phyloP scores from a whole-genome alignment of 2,888 invertebrate genomes.

The Drosophila percnosoma region DNA sequence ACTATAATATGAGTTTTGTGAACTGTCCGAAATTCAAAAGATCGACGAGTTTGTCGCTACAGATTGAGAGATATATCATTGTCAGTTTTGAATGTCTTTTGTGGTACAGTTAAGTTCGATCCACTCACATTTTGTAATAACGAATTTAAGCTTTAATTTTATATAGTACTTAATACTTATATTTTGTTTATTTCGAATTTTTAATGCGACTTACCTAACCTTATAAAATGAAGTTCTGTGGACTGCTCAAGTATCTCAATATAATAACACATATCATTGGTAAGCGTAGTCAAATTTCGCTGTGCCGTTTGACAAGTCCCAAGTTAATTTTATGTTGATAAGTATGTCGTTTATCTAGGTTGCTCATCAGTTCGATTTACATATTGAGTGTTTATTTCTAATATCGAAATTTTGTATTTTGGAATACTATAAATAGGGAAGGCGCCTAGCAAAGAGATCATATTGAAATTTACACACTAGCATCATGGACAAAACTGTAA shows the following conservation, averaged over 20 bases:
- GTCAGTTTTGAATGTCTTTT: not conserved
- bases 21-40: not conserved
- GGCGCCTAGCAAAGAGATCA: conserved; percentile 29
- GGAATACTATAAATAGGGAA: conserved; percentile 58
- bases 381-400: conserved; percentile 45
- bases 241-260: not conserved
- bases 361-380: conserved; percentile 58
- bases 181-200: too few species aligned
- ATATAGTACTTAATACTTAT: too few species aligned
- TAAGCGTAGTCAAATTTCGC: conserved; percentile 32
- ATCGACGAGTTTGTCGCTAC: not conserved
- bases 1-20: not conserved
- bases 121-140: not conserved
- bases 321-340: conserved; percentile 29
- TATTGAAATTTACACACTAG: conserved; percentile 30
- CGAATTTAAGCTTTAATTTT: not conserved
- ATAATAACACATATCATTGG: not conserved
- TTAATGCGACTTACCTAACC: not conserved
- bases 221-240: not conserved
- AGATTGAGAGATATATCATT: not conserved
- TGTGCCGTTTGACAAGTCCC: not conserved
- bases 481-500: conserved; percentile 73
- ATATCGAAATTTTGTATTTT: conserved; percentile 23
- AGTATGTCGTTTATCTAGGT: conserved; percentile 53
- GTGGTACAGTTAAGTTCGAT: too few species aligned